These are phyloP conservation scores for Rhombomys opimus DNA, from an alignment of 2,113 vertebrate genomes.

Conservation along the genomic window DNA sequence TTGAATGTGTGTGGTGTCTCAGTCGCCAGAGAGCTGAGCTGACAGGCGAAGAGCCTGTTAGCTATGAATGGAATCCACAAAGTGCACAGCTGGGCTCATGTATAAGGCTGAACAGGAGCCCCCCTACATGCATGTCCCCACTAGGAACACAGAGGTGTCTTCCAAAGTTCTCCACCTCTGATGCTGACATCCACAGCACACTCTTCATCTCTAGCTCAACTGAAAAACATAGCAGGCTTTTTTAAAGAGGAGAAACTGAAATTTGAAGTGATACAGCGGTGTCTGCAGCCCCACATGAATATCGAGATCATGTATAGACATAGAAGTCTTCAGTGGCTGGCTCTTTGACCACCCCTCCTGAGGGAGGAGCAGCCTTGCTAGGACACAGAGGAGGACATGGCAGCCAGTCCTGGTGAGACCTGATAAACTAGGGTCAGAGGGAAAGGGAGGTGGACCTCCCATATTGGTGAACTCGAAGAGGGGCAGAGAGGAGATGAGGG, in stretches of 20 bases:
- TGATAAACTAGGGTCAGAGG: no score
- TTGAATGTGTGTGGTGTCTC: neutral
- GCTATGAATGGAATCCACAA: neutral
- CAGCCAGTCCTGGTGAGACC: no score
- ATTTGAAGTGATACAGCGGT: neutral
- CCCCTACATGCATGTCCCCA: neutral
- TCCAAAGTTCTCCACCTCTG: neutral
- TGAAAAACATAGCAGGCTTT: neutral
- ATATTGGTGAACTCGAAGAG: no score
- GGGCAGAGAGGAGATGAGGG: no score
- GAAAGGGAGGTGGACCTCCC: no score
- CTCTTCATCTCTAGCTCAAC: neutral
- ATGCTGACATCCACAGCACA: neutral
- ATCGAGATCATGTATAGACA: neutral
- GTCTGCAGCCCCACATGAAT: neutral
- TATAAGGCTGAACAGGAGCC: neutral
- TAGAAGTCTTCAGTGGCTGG: no score
- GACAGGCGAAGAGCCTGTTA: neutral
- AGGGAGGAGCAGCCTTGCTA: no score
- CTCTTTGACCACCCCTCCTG: no score
- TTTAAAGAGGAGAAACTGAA: neutral
- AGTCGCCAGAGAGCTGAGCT: neutral
- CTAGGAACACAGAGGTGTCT: neutral
- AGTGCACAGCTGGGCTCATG: constrained; percentile 1
- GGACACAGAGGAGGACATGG: no score